Conservation (phyloP, 2,888 invertebrate genomes). For the Drosophila kambysellisi region DNA sequence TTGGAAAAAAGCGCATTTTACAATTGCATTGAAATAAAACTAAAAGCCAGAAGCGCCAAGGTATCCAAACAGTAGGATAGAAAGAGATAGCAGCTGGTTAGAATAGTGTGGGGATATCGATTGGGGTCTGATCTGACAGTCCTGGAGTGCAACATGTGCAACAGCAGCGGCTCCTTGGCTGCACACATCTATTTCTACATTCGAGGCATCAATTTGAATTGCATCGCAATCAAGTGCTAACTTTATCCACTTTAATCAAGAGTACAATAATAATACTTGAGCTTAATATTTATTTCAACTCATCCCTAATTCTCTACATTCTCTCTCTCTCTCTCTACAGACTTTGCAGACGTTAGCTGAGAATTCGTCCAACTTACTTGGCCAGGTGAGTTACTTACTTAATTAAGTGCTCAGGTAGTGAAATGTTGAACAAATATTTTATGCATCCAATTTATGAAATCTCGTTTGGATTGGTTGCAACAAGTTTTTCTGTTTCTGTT, state of each 20-base stretch:
- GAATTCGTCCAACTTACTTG: conserved; percentile 20
- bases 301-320: not conserved
- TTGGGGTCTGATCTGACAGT: not conserved
- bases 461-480: not conserved
- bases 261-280: conserved; percentile 19
- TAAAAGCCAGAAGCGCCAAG: conserved; percentile 23
- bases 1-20: conserved; percentile 60
- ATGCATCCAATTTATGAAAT: not conserved
- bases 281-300: conserved; percentile 32
- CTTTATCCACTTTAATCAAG: conserved; percentile 45
- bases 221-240: conserved; percentile 43
- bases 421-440: not conserved
- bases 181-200: conserved; percentile 5
- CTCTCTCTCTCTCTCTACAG: conserved; percentile 33
- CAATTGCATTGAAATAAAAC: conserved; percentile 72
- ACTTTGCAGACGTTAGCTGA: conserved; percentile 17
- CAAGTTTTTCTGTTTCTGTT: not conserved
- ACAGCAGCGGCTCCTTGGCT: not conserved
- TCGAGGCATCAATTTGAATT: conserved; percentile 50
- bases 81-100: not conserved
- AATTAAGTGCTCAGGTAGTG: not conserved
- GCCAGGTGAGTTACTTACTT: conserved; percentile 34
- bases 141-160: conserved; percentile 1
- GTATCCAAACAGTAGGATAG: not conserved
- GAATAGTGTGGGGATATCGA: not conserved